Conservation (phyloP, 1,140 invertebrate genomes). For the Subanguina moxae region DNA sequence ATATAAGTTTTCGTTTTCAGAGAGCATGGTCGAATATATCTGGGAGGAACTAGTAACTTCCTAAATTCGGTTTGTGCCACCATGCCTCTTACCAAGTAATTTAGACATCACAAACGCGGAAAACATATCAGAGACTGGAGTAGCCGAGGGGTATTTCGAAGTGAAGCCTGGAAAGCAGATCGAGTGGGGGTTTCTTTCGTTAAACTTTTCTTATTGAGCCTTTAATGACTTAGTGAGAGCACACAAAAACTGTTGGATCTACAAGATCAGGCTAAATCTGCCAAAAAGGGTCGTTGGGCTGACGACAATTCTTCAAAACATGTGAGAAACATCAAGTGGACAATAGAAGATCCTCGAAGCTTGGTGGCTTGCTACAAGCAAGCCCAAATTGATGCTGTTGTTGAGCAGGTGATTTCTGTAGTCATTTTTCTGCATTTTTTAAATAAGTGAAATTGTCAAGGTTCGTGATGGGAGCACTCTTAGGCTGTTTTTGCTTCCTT, state of each 20-base stretch:
- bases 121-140: conserved; percentile 79
- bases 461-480: conserved; percentile 92
- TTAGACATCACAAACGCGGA: conserved; percentile 64
- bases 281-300: conserved; percentile 79
- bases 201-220: neutral
- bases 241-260: conserved; percentile 70
- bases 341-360: conserved; percentile 74
- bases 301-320: conserved; percentile 65
- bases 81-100: conserved; percentile 12
- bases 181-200: conserved; percentile 62
- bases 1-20: conserved; percentile 59
- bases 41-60: conserved; percentile 60
- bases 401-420: conserved; percentile 61
- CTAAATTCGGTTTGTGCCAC: conserved; percentile 2
- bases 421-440: conserved; percentile 74
- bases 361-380: conserved; percentile 76
- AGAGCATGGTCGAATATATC: conserved; percentile 81
- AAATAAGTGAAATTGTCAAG: conserved; percentile 82
- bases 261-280: conserved; percentile 82
- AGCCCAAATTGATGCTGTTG: conserved; percentile 69
- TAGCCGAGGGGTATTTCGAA: conserved; percentile 79
- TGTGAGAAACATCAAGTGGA: conserved; percentile 80
- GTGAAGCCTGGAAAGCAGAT: conserved; percentile 74
- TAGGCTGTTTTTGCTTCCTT: conserved; percentile 78
- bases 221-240: conserved; percentile 57